Percentiles rank a stretch among this genome's conserved stretches.
Conservation (phyloP, 1,140 invertebrate genomes). For the Rhyacophila brunnea region DNA sequence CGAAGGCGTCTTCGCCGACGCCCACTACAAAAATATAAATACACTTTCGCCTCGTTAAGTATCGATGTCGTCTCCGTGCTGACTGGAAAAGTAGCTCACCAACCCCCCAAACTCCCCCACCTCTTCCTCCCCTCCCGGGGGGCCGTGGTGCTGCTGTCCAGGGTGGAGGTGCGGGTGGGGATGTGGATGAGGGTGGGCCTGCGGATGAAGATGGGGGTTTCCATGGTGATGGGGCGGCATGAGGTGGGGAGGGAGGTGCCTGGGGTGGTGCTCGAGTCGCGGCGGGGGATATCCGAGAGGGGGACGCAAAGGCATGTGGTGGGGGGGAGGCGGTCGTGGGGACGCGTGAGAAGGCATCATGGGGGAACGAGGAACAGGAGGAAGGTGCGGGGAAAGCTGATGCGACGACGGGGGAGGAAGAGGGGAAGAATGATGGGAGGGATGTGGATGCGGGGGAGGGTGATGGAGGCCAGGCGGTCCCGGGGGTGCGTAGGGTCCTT, state of each 20-base stretch:
- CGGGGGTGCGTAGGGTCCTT: conserved; percentile 19
- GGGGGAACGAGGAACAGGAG: not conserved
- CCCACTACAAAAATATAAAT: conserved; percentile 25
- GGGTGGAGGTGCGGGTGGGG: conserved; percentile 26
- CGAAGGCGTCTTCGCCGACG: not conserved
- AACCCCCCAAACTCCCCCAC: conserved; percentile 77
- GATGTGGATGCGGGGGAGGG: not conserved
- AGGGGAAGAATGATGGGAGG: conserved; percentile 4
- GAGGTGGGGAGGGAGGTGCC: not conserved
- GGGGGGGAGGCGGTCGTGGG: conserved; percentile 4
- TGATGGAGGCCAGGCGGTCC: conserved; percentile 19
- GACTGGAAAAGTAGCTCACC: conserved; percentile 85
- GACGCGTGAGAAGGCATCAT: not conserved
- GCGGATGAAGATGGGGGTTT: not conserved
- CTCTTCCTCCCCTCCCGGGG: conserved; percentile 51
- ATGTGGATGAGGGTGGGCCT: conserved; percentile 1
- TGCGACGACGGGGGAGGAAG: conserved; percentile 2
- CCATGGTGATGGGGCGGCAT: not conserved
- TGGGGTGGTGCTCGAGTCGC: not conserved
- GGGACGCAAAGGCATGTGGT: not conserved
- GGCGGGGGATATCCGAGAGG: not conserved
- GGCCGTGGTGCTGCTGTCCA: conserved; percentile 38
- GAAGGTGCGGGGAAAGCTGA: conserved; percentile 8
- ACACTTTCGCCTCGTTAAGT: conserved; percentile 47
- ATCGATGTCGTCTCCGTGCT: conserved; percentile 72